phyloP scores from a whole-genome alignment of 2,888 invertebrate species.

The Euproctis similis region DNA sequence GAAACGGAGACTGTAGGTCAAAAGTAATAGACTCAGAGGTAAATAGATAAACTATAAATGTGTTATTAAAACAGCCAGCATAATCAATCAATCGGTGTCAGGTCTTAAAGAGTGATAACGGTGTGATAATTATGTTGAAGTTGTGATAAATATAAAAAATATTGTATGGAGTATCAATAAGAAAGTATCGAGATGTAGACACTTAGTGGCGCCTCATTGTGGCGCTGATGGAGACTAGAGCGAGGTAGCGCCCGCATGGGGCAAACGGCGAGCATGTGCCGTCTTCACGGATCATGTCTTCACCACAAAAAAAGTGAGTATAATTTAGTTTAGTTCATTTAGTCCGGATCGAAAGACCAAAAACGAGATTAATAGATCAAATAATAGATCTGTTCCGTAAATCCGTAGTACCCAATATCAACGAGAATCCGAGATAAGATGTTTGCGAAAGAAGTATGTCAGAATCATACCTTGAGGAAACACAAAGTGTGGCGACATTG shows the following conservation, averaged over 20 bases:
- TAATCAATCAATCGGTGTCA: constrained; percentile 30
- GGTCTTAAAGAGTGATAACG: constrained; percentile 32
- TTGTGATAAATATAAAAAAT: constrained; percentile 45
- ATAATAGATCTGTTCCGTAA: no score
- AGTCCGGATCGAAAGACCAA: no score
- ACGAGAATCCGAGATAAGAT: no score
- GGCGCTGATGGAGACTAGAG: constrained; percentile 55
- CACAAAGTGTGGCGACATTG: no score
- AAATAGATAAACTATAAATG: no score
- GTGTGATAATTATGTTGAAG: constrained; percentile 32
- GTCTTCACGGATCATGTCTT: constrained; percentile 83
- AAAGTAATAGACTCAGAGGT: no score
- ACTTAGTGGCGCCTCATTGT: constrained; percentile 30
- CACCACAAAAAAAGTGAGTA: constrained; percentile 85
- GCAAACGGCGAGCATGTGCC: constrained; percentile 88
- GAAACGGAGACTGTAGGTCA: no score
- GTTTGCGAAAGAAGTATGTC: no score
- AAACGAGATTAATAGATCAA: no score
- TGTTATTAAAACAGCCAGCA: constrained; percentile 29
- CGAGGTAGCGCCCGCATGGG: constrained; percentile 80
- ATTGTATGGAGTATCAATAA: constrained; percentile 38
- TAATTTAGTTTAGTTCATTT: no score
- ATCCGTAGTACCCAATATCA: no score
- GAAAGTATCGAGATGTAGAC: constrained; percentile 38
- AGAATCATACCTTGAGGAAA: no score